phyloP scores from a whole-genome alignment of 2,113 vertebrate species.

The Limnothrissa miodon region DNA sequence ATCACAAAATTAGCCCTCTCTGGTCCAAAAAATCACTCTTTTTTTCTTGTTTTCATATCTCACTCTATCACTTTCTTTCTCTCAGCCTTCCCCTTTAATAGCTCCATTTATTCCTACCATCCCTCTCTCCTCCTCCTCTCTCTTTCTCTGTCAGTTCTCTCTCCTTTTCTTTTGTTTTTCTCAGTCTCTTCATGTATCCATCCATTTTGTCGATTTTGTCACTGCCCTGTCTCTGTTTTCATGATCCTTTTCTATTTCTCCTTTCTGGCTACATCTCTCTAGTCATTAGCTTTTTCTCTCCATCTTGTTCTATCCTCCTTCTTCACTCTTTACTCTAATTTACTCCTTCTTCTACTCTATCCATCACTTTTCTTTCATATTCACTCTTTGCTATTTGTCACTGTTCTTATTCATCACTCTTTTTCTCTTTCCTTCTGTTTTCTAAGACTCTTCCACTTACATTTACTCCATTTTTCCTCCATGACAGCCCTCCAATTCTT shows the following conservation, averaged over 20 bases:
- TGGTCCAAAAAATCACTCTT: background rate
- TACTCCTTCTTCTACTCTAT: background rate
- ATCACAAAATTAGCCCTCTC: background rate
- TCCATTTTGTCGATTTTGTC: too few relatives aligned
- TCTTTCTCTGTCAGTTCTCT: background rate
- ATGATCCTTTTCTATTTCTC: background rate
- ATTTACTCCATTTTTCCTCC: background rate
- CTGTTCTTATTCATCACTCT: too few relatives aligned
- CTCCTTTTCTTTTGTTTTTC: background rate
- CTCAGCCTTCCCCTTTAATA: background rate
- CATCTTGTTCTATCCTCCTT: background rate
- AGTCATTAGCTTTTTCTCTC: too few relatives aligned
- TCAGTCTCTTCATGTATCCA: too few relatives aligned
- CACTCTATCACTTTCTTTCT: background rate
- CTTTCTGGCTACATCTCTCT: background rate
- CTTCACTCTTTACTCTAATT: background rate
- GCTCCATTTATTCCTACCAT: background rate
- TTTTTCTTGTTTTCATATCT: too few relatives aligned
- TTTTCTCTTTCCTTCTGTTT: background rate
- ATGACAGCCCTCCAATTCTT: background rate
- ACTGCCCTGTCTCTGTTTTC: background rate
- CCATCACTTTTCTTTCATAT: too few relatives aligned
- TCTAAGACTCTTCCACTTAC: background rate
- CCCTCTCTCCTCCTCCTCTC: background rate
- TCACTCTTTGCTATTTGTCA: too few relatives aligned